Base-by-base conservation (phyloP, 37 sponge, comb jelly and placozoan species). In the Chondrosia reniformis region DNA sequence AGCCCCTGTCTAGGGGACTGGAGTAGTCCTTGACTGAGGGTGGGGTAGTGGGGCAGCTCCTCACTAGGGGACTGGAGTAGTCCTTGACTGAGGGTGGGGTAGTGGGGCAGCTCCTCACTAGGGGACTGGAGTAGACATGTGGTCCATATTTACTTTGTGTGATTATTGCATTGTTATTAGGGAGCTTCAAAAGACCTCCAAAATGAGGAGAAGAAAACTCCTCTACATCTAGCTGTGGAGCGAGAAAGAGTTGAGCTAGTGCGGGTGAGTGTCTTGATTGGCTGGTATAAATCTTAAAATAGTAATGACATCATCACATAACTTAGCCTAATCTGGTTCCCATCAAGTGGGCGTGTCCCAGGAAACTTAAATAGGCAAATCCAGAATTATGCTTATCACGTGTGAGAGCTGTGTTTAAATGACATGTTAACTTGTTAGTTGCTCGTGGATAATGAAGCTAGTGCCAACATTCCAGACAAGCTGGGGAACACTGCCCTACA, bases 171-270 rank as follows among this genome's bases (percentile, higher is more conserved):
- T 66, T 66, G 67, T 66, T 12, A 19, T 36, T 41, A 92, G 91
- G 94, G 94, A 22, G 94, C 92, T 2, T 25, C 75, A 24, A 32
- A 43, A 12, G 79, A 93, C 52, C 61, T 46, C 1, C 85, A 84
- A 62, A 93, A 93, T 75, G 52, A 63, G 34, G 75, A 90, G 43
- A 45, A 56, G 36, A 84, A 87, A 46, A 83, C 88, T 5, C 84
- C 94, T 4, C 75, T 93, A 3, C 94, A 93, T 42, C 62, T 93
- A n/a, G 94, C 94, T 33, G 88, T 93, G 40, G 94, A 93, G 80
- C 76, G 91, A 33, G 81, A 86, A 54, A 81, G 90, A 55, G 77
- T 86, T 9, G 84, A 93, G 75, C 74, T 93, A 15, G 88, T 90
- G 66, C 76, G 91, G 62, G 93, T 93, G 45, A 75, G 83, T 74